Base-by-base conservation (phyloP, 2,113 vertebrate genomes). In the Nibea coibor region DNA sequence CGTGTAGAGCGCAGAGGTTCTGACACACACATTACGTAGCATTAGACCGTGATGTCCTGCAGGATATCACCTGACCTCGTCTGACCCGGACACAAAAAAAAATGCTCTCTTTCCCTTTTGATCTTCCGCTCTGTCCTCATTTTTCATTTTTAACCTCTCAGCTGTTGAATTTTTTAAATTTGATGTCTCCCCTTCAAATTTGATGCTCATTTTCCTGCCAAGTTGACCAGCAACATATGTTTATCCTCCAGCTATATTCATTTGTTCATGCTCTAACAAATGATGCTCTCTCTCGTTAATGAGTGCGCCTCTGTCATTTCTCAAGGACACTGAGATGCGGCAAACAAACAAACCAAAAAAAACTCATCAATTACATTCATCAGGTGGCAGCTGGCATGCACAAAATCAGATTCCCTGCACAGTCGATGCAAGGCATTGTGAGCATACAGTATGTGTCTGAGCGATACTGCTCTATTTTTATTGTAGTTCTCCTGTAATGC, bases 401-500 rank as follows among this genome's bases (percentile, higher is more conserved):
- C 61, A 80, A 63, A 79, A 78, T 77, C 28, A 28, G 53, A 65
- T 62, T 76, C 69, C 43, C 67, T 9, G 56, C 66, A 75, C 54
- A 65, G 66, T 26, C 50, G 47, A 70, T 42, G 50, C 45, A 56
- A 62, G 50, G 67, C 75, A 88, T 53, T 78, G 73, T 78, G 64
- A 61, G 57, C 47, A 47, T 48, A 69, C 31, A 59, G 48, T 70
- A 28, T 63, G n/a, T 72, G 50, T 43, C 28, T 26, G 59, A 5
- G 82, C 82, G 87, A 72, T 85, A 62, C 76, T 71, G 88, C 80
- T 88, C 79, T 81, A 76, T 88, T 92, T 92, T 89, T 89, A 89
- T 87, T 89, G 86, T 87, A 78, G 70, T 89, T 84, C 72, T 82
- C 78, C 84, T 88, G 79, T 91, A 87, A 92, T 87, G 87, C 75